Evolutionary conservation across 2,888 invertebrate genomes (phyloP).

Genomic region (Stenodema calcarata): DNA sequence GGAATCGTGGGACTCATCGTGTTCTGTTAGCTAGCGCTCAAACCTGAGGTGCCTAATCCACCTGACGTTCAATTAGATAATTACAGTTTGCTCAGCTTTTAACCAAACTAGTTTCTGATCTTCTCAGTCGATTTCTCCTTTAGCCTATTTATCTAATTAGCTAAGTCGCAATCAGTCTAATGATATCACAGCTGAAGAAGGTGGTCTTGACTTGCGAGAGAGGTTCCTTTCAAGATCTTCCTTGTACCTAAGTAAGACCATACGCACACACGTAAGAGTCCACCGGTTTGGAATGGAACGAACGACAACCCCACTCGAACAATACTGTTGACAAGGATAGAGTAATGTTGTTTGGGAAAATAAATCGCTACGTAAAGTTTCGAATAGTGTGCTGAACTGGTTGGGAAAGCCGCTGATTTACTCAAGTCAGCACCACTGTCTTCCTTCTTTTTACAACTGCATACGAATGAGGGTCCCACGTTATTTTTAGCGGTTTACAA

Average conservation of each 20-base stretch:
- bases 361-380: background rate
- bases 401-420: background rate
- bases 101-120: slow-evolving; percentile 41
- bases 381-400: background rate
- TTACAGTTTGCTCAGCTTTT: slow-evolving; percentile 45
- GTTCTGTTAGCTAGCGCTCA: slow-evolving; percentile 28
- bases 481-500: slow-evolving; percentile 29
- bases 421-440: background rate
- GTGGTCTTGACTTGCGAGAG: background rate
- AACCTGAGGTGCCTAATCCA: slow-evolving; percentile 37
- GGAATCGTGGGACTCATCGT: slow-evolving; percentile 25
- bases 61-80: slow-evolving; percentile 48
- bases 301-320: background rate
- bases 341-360: background rate
- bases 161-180: slow-evolving; percentile 25
- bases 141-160: slow-evolving; percentile 24
- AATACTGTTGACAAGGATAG: background rate
- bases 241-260: no score
- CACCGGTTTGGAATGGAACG: background rate
- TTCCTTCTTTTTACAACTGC: slow-evolving; percentile 27
- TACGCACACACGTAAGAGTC: no score
- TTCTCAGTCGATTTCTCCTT: slow-evolving; percentile 6
- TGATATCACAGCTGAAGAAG: background rate
- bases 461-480: slow-evolving; percentile 16
- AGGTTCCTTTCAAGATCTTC: no score